Percentiles rank a stretch among this genome's conserved stretches.
Conservation (phyloP, 2,113 vertebrate genomes). For the Gymnogyps californianus region DNA sequence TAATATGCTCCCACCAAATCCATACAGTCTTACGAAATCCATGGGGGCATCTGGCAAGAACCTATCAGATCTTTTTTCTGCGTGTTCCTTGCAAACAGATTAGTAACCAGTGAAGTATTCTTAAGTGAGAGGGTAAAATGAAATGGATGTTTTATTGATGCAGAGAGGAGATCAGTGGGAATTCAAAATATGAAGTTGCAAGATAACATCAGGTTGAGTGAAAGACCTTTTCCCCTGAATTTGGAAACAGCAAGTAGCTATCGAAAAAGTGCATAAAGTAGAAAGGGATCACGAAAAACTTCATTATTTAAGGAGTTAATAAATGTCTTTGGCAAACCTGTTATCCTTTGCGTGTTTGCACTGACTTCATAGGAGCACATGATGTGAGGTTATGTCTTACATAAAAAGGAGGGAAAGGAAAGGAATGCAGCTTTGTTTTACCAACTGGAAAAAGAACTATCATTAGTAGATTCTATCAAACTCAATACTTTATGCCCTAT, state of each 20-base stretch:
- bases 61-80: background rate
- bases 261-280: background rate
- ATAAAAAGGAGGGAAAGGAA: background rate
- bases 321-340: background rate
- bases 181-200: background rate
- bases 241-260: background rate
- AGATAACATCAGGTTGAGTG: background rate
- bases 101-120: background rate
- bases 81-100: background rate
- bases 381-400: background rate
- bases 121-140: background rate
- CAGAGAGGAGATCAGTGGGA: background rate
- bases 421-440: background rate
- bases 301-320: background rate
- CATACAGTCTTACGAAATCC: background rate
- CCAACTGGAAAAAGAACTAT: background rate
- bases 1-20: slow-evolving; percentile 10
- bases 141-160: background rate
- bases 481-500: background rate
- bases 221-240: background rate
- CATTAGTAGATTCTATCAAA: background rate
- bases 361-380: background rate
- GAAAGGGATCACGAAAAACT: background rate
- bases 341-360: background rate
- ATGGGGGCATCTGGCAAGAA: background rate